Evolutionary conservation across 2,797 vertebrate genomes (phyloP).

Genomic region (Arctocebus calabarensis): DNA sequence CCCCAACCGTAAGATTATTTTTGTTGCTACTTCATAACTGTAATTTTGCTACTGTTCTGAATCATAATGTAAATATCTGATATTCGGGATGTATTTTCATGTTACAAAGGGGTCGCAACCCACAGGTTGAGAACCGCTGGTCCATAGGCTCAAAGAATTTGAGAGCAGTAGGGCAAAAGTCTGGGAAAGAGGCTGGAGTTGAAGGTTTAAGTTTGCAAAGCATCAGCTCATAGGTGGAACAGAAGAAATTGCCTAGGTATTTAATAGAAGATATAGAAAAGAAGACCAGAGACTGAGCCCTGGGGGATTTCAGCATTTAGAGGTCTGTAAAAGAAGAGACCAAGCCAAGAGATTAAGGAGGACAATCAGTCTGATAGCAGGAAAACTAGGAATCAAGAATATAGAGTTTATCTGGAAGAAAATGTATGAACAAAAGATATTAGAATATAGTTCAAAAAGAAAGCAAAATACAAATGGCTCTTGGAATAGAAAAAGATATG

Average conservation of each 20-base stretch:
- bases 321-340: not conserved
- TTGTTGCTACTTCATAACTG: too few species aligned
- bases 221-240: not conserved
- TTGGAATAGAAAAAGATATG: constrained; percentile 1
- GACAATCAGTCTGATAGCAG: not conserved
- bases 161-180: not conserved
- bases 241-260: not conserved
- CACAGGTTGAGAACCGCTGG: too few species aligned
- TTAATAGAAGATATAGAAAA: not conserved
- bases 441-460: not conserved
- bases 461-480: not conserved
- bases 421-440: not conserved
- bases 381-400: constrained; percentile 12
- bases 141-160: not conserved
- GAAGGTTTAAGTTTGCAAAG: not conserved
- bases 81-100: too few species aligned
- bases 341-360: not conserved
- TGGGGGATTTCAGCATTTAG: not conserved
- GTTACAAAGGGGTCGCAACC: too few species aligned
- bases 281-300: not conserved
- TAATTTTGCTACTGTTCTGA: too few species aligned
- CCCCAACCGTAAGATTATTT: too few species aligned
- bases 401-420: not conserved
- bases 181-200: not conserved
- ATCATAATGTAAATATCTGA: too few species aligned